phyloP scores from a whole-genome alignment of 2,797 vertebrate species.

The Oceanodroma leucorhoa region DNA sequence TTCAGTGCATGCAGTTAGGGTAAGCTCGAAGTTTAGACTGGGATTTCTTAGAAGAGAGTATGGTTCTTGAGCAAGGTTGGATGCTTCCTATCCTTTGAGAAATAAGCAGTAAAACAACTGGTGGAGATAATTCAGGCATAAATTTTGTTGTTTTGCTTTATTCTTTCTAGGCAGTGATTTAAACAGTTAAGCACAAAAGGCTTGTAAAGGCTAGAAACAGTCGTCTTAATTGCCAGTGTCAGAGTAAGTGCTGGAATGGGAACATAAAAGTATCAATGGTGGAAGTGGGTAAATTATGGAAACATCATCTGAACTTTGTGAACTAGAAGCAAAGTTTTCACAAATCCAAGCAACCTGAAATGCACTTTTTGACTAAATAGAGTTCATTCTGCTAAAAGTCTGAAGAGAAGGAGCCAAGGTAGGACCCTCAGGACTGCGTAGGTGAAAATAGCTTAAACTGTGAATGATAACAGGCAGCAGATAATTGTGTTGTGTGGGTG shows the following conservation, averaged over 20 bases:
- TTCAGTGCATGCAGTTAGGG: background rate
- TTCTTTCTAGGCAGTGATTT: background rate
- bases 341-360: background rate
- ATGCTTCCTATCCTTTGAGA: background rate
- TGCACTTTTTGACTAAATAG: background rate
- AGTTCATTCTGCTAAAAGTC: background rate
- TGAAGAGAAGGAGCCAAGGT: background rate
- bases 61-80: background rate
- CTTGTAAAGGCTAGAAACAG: background rate
- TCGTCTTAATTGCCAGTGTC: background rate
- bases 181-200: background rate
- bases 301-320: background rate
- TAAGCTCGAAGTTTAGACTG: background rate
- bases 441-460: background rate
- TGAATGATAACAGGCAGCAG: background rate
- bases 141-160: background rate
- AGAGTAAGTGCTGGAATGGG: background rate
- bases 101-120: background rate
- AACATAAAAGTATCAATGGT: background rate
- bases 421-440: background rate
- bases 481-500: background rate
- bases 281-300: background rate
- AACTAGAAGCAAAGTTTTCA: background rate
- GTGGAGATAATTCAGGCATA: background rate
- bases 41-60: background rate